Base-by-base conservation (phyloP, 1,140 invertebrate species). In the Brachionus sp. region DNA sequence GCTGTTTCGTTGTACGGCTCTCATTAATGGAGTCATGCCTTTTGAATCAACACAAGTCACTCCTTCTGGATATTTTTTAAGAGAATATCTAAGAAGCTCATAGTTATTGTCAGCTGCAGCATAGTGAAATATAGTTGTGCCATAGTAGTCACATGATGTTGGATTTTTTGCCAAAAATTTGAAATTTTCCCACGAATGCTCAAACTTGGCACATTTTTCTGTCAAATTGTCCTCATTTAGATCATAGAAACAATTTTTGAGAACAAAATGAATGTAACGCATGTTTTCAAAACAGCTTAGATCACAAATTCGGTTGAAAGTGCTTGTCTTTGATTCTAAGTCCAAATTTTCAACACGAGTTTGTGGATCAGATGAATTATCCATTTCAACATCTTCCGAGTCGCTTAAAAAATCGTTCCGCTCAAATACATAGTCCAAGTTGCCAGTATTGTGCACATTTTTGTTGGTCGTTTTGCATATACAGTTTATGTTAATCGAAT, bases 11-110 rank as follows among this genome's bases (percentile, higher is more conserved):
- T 80, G 77, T 19, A 80, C 77, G 4, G 77, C 77, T 42, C 77
- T 50, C 77, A 80, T 80, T 42, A 80, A 35, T 35, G 77, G 77
- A 9, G 77, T 80, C 77, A 80, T 80, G n/a, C 77, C 77, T 80
- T 80, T 80, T 37, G 77, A 57, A 25, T 80, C 77, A 25, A 80
- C 39, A 42, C 50, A 66, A 62, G 12, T 5, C 2, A 80, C 50
- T 19, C 77, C 77, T 3, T 62, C 3, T 4, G 77, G 50, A 42
- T 80, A 80, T 66, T 62, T 80, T 57, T n/a, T n/a, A 1, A 80
- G n/a, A 29, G 50, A 80, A 44, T 80, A 39, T 37, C 39, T 66
- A 9, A 80, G 35, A 37, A 80, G 50, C 6, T 80, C 10, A 13
- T 25, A 66, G 13, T 62, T 19, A 62, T 80, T 66, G 39, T 80